These are phyloP conservation scores for Sylvilagus bachmani DNA, from an alignment of 2,113 vertebrate genomes.

Conservation along the genomic window DNA sequence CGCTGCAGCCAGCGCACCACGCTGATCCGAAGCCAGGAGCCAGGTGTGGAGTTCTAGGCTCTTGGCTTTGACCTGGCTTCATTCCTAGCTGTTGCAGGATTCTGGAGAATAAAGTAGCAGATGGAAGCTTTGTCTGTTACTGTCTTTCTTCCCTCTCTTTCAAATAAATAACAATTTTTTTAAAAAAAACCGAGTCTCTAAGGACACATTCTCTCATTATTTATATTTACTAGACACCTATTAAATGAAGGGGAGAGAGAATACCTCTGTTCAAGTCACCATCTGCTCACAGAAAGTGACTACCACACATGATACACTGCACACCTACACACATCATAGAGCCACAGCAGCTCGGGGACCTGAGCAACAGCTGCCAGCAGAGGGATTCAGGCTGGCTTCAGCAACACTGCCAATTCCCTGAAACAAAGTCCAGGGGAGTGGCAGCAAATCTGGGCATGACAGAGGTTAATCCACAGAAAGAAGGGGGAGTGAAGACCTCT, in stretches of 20 bases:
- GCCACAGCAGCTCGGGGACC: background rate
- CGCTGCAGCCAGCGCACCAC: too few species aligned
- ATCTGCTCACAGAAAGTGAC: background rate
- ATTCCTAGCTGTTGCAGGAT: too few species aligned
- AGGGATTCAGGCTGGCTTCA: background rate
- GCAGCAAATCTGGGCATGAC: background rate
- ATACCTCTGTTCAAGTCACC: background rate
- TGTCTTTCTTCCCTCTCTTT: too few species aligned
- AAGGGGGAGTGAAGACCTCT: too few species aligned
- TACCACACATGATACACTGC: background rate
- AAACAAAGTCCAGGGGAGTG: background rate
- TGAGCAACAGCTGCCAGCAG: background rate
- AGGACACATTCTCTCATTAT: background rate
- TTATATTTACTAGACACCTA: background rate
- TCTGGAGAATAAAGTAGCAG: too few species aligned
- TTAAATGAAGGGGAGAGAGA: background rate
- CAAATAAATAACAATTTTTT: background rate
- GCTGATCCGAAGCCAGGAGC: too few species aligned
- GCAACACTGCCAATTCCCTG: background rate
- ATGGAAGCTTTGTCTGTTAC: too few species aligned
- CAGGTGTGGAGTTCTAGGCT: too few species aligned
- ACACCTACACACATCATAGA: background rate
- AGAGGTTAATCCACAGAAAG: background rate
- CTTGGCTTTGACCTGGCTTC: too few species aligned
- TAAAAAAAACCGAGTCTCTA: background rate